phyloP scores from a whole-genome alignment of 2,797 vertebrate species.

The Podarcis siculus region DNA sequence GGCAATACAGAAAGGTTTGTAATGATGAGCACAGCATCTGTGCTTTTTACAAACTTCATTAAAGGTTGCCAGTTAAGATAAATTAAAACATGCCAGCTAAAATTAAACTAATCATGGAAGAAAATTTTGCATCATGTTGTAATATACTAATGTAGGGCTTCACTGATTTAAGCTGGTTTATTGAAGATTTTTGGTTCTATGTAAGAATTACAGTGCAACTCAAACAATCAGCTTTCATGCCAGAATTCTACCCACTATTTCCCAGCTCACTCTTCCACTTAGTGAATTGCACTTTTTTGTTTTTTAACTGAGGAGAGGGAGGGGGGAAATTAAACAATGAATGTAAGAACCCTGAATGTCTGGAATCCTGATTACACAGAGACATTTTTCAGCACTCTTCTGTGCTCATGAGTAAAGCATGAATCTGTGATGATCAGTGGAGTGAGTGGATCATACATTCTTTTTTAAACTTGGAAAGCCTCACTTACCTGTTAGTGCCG shows the following conservation, averaged over 20 bases:
- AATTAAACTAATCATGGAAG: background rate
- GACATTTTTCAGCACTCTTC: background rate
- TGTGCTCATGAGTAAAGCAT: background rate
- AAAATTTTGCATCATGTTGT: too few relatives aligned
- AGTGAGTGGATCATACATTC: background rate
- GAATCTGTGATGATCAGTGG: background rate
- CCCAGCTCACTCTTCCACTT: too few relatives aligned
- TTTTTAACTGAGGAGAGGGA: background rate
- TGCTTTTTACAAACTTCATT: background rate
- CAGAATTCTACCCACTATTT: too few relatives aligned
- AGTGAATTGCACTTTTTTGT: background rate
- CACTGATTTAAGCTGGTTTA: too few relatives aligned
- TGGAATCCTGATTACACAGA: too few relatives aligned
- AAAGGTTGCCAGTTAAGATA: too few relatives aligned
- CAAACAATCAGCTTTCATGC: too few relatives aligned
- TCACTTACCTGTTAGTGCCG: background rate
- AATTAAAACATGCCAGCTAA: background rate
- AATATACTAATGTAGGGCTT: too few relatives aligned
- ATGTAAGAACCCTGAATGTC: too few relatives aligned
- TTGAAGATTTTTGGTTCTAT: background rate
- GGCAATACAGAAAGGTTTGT: background rate
- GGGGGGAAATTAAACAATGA: too few relatives aligned
- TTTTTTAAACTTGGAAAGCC: background rate
- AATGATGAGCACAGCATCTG: background rate
- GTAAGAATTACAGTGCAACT: too few relatives aligned